phyloP scores from a whole-genome alignment of 53 echinoderm and acorn worm genomes.

The Luidia sarsii region DNA sequence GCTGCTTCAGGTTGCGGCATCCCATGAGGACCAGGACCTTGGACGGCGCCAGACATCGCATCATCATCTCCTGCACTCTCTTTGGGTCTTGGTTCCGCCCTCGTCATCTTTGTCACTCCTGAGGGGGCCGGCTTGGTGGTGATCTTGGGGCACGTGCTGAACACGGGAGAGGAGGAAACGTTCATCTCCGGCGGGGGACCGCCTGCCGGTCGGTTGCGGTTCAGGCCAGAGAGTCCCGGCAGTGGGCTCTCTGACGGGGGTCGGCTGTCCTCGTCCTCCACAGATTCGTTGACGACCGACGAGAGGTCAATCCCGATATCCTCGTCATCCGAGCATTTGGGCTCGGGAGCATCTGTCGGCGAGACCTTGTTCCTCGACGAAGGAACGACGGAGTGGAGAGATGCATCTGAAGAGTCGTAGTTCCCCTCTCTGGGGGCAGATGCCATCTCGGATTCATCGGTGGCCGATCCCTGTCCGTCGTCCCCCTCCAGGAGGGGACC shows the following conservation, averaged over 20 bases:
- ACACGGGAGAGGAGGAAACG: not conserved
- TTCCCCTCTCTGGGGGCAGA: not conserved
- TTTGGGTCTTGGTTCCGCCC: not conserved
- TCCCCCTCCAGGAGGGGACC: conserved; percentile 23
- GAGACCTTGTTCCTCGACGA: not conserved
- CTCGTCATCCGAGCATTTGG: not conserved
- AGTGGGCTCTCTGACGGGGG: not conserved
- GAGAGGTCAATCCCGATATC: too few relatives aligned
- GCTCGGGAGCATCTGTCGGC: too few relatives aligned
- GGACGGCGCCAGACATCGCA: too few relatives aligned
- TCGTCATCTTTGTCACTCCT: not conserved
- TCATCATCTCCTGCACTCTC: not conserved
- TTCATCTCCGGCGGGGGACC: not conserved
- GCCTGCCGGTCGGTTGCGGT: not conserved
- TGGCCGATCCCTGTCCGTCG: not conserved
- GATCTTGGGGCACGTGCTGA: not conserved
- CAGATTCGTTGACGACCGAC: conserved; percentile 29
- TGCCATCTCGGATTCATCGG: not conserved
- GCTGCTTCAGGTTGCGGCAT: too few relatives aligned
- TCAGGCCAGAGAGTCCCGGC: conserved; percentile 27
- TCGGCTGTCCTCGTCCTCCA: not conserved
- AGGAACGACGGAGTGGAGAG: not conserved
- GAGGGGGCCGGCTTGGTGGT: not conserved
- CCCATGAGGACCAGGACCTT: too few relatives aligned
- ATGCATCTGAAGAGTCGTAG: not conserved